Conservation (phyloP, 2,113 vertebrate genomes). For the Syngnathus floridae region DNA sequence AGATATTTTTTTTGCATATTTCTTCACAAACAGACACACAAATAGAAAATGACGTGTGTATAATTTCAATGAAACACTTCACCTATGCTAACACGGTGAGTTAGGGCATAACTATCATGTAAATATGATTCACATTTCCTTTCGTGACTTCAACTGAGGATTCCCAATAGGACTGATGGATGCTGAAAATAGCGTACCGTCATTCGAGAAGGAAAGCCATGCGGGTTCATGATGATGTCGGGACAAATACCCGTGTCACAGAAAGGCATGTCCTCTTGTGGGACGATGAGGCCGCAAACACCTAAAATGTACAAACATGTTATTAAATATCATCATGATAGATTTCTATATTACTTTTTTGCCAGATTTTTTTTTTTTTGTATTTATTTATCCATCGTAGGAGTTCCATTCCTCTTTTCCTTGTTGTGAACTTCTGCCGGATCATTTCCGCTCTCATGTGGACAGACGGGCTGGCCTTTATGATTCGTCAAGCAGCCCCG, state of each 20-base stretch:
- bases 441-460: constrained; percentile 51
- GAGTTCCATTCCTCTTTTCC: no score
- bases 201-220: constrained; percentile 97
- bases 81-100: no score
- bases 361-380: no score
- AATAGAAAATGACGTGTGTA: no score
- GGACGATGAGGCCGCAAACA: constrained; percentile 95
- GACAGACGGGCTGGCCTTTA: constrained; percentile 45
- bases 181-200: constrained; percentile 70
- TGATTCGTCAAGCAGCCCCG: constrained; percentile 51
- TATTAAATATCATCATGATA: not conserved
- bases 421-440: constrained; percentile 1
- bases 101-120: no score
- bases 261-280: constrained; percentile 98
- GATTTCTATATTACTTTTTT: no score
- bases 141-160: no score
- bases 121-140: no score
- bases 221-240: constrained; percentile 99
- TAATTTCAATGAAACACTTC: no score
- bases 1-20: not conserved
- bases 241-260: constrained; percentile 95
- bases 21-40: no score
- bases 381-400: no score
- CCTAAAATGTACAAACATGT: constrained; percentile 68
- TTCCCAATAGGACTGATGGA: not conserved